Conservation (phyloP, 2,113 vertebrate genomes). For the Crotalus tigris region DNA sequence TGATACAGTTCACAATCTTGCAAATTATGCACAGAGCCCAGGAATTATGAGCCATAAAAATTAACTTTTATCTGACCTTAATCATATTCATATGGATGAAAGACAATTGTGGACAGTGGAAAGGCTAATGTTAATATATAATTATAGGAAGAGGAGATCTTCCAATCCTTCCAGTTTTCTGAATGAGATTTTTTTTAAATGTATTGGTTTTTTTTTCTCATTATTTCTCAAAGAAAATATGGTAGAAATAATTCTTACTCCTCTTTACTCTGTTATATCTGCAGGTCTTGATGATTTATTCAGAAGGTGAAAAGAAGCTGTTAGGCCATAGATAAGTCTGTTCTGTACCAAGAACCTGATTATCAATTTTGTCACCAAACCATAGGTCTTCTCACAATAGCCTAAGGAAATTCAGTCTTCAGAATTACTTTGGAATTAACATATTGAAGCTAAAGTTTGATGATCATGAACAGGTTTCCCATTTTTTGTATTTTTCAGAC, state of each 20-base stretch:
- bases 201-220: background rate
- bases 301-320: background rate
- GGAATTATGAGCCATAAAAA: constrained; percentile 4
- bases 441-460: background rate
- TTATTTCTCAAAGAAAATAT: background rate
- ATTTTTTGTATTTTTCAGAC: background rate
- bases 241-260: background rate
- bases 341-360: background rate
- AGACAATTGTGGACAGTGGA: background rate
- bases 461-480: constrained; percentile 9
- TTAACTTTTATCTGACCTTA: background rate
- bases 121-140: background rate
- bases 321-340: background rate
- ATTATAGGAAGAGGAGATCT: background rate
- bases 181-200: background rate
- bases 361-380: background rate
- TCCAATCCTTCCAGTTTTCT: background rate
- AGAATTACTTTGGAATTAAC: background rate
- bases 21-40: background rate
- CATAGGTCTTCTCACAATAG: background rate
- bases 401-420: background rate
- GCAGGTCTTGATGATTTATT: background rate
- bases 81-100: constrained; percentile 7
- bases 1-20: background rate
- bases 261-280: background rate